These are phyloP conservation scores for Andricus grossulariae DNA, from an alignment of 1,140 invertebrate genomes.

Conservation along the genomic window DNA sequence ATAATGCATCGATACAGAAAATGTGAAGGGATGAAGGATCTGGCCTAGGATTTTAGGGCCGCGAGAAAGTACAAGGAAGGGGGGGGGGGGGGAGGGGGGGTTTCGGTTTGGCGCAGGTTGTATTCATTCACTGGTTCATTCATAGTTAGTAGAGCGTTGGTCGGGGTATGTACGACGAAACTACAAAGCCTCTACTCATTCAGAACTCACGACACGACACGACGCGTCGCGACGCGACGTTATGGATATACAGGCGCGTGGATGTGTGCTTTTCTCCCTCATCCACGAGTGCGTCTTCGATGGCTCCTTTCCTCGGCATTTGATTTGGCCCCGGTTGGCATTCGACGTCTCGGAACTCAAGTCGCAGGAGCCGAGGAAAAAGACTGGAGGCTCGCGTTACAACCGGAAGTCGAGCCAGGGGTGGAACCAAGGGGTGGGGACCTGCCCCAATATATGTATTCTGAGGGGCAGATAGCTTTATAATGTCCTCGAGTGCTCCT, in stretches of 20 bases:
- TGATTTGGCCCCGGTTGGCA: constrained; percentile 4
- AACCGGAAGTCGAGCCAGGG: constrained; percentile 63
- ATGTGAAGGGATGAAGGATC: constrained; percentile 29
- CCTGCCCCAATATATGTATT: constrained; percentile 44
- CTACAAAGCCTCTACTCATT: constrained; percentile 42
- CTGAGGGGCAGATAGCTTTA: constrained; percentile 53
- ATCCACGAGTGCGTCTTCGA: constrained; percentile 39
- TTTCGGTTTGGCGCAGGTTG: constrained; percentile 54
- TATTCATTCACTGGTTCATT: constrained; percentile 60
- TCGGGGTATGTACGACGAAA: constrained; percentile 33
- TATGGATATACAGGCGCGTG: constrained; percentile 30
- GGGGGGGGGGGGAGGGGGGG: constrained; percentile 30
- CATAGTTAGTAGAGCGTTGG: constrained; percentile 48
- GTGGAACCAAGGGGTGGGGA: constrained; percentile 52
- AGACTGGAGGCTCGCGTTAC: constrained; percentile 62
- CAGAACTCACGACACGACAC: constrained; percentile 38
- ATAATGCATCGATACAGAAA: not conserved
- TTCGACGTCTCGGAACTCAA: constrained; percentile 11
- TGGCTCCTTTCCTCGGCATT: not conserved
- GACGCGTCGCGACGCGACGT: not conserved
- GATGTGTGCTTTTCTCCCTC: constrained; percentile 29
- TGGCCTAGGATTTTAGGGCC: constrained; percentile 23
- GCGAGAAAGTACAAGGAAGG: constrained; percentile 41
- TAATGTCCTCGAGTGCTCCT: constrained; percentile 64
- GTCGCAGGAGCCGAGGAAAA: constrained; percentile 1